A percentile compares a stretch with the other conserved stretches of the same genome.
These are phyloP conservation scores for Volucella inanis DNA, from an alignment of 2,888 invertebrate genomes.

Conservation along the genomic window DNA sequence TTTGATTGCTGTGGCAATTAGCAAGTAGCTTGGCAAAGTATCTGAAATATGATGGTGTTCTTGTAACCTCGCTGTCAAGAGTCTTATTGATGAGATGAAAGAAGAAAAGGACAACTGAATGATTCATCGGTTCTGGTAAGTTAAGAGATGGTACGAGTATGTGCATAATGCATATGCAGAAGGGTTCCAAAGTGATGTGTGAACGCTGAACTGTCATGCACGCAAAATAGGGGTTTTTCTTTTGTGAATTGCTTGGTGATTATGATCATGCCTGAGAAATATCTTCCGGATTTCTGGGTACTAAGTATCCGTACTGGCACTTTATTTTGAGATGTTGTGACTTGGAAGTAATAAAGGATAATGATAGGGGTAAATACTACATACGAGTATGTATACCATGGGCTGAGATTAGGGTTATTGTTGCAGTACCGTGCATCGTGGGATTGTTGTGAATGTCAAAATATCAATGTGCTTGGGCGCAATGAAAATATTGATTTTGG, in stretches of 20 bases:
- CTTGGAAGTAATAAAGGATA: slow-evolving; percentile 48
- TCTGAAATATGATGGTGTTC: slow-evolving; percentile 19
- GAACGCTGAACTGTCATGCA: slow-evolving; percentile 40
- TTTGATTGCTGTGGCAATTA: slow-evolving; percentile 70
- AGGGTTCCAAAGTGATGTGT: slow-evolving; percentile 32
- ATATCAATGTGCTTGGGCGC: not conserved
- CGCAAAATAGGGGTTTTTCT: slow-evolving; percentile 28
- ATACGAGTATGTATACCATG: slow-evolving; percentile 7
- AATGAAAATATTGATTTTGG: not conserved
- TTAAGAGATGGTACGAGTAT: slow-evolving; percentile 1
- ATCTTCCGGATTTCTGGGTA: not conserved
- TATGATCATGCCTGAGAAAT: slow-evolving; percentile 32
- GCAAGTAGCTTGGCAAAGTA: slow-evolving; percentile 35
- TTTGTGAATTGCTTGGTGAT: slow-evolving; percentile 49
- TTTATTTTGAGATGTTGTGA: slow-evolving; percentile 67
- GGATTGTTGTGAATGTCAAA: slow-evolving; percentile 37
- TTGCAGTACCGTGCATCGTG: slow-evolving; percentile 20
- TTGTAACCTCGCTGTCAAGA: slow-evolving; percentile 18
- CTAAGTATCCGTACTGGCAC: slow-evolving; percentile 40
- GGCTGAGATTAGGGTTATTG: slow-evolving; percentile 36
- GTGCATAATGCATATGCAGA: not conserved
- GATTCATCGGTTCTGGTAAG: slow-evolving; percentile 42
- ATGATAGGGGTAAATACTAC: slow-evolving; percentile 60
- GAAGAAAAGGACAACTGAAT: slow-evolving; percentile 19
- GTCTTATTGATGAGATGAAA: slow-evolving; percentile 64